Evolutionary conservation across 2,113 vertebrate genomes (phyloP).

Genomic region (Hippocampus zosterae): DNA sequence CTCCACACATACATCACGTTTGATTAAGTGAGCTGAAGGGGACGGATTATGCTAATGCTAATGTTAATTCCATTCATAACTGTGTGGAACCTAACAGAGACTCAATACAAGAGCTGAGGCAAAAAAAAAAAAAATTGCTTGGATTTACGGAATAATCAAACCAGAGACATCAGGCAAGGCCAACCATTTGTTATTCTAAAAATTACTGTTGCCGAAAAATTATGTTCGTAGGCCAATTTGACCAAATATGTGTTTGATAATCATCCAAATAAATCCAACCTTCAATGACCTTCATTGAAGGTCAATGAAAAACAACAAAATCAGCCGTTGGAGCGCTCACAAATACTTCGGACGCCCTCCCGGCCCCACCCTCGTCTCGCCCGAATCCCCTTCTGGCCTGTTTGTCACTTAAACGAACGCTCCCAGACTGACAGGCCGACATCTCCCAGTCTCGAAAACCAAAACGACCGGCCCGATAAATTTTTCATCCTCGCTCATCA

Average conservation of each 20-base stretch:
- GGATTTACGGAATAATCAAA: neutral
- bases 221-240: too few relatives aligned
- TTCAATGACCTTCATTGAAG: too few relatives aligned
- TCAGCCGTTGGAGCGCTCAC: neutral
- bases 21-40: neutral
- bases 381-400: slow-evolving; percentile 44
- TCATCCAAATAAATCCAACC: neutral
- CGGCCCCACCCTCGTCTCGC: slow-evolving; percentile 5
- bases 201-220: too few relatives aligned
- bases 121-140: neutral
- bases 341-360: slow-evolving; percentile 6
- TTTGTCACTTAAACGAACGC: slow-evolving; percentile 66
- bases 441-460: slow-evolving; percentile 62
- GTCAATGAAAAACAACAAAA: neutral
- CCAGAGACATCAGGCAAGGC: neutral
- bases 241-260: too few relatives aligned
- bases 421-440: slow-evolving; percentile 64
- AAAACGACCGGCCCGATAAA: slow-evolving; percentile 67
- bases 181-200: neutral
- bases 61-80: neutral
- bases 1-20: neutral
- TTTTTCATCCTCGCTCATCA: slow-evolving; percentile 75
- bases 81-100: neutral
- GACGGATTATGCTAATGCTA: neutral
- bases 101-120: neutral